Base-by-base conservation (phyloP, 2,888 invertebrate species). In the Sphaerophoria rueppellii region DNA sequence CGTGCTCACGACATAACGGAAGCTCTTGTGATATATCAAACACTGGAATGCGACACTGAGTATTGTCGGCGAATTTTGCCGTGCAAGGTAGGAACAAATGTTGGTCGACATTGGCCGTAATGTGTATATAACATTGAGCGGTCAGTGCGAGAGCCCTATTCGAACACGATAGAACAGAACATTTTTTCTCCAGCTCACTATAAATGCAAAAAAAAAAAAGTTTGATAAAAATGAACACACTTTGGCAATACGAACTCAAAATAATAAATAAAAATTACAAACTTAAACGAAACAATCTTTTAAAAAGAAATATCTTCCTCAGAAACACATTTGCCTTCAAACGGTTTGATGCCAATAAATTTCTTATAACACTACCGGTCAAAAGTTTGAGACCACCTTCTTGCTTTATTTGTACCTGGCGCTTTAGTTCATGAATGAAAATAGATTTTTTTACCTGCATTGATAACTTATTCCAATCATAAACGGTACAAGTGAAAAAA, bases 1-100 rank as follows among this genome's bases (percentile, higher is more conserved):
- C 96, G 91, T 98, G 98, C 89, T 96, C 96, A 6, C 95, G 93
- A 90, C 98, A 98, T 6, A 98, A 93, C 60, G 98, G 97, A 90
- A 97, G 93, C 90, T 97, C 95, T 89, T 96, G 95, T 61, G 93
- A 93, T 80, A 96, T 94, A 92, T 96, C 96, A 88, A 96, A 95
- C 63, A 96, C 95, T 57, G 96, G 96, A 87, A 95, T 93, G 89
- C 95, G 95, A 91, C 96, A 96, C 90, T 95, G 96, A 43, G 95
- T 95, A 89, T 96, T 91, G 91, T 96, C 95, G 76, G 95, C 93
- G 91, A 95, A 95, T 91, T 96, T 96, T 82, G 96, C 96, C 82
- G 96, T 96, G 91, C 96, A 96, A 88, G 95, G 95, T 90, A 95
- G 94, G 91, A 95, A 96, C 86, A 97, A 92, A 87, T 95, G 94